Conservation (phyloP, 2,113 vertebrate genomes). For the Cinclus mexicanus region DNA sequence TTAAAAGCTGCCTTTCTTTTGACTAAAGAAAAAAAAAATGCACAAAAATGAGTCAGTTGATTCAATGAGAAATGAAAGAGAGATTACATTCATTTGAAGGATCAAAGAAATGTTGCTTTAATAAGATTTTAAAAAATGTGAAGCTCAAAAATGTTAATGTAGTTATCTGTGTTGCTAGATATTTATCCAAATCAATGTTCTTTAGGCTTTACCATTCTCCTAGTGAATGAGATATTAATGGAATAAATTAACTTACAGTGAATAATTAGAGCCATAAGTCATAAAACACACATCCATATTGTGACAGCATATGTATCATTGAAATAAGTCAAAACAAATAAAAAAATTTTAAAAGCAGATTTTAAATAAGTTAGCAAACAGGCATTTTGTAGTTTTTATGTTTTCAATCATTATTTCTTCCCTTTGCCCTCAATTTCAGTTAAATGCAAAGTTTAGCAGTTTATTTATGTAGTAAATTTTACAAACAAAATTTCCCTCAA, state of each 20-base stretch:
- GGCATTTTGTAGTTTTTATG: background rate
- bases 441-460: background rate
- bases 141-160: background rate
- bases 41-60: background rate
- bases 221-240: background rate
- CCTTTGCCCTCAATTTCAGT: background rate
- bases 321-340: background rate
- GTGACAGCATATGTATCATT: background rate
- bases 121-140: background rate
- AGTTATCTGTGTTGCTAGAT: background rate
- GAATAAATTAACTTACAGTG: background rate
- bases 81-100: background rate
- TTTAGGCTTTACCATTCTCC: background rate
- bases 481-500: background rate
- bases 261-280: background rate
- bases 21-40: background rate
- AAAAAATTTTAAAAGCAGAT: background rate
- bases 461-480: background rate
- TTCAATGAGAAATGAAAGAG: background rate
- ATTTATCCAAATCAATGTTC: background rate
- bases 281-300: background rate
- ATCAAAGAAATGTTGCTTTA: background rate
- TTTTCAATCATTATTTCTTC: background rate
- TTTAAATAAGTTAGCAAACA: background rate
- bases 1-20: background rate